Percentiles rank a stretch among this genome's conserved stretches.
Evolutionary conservation across 2,113 vertebrate species (phyloP).

Genomic region (Cettia cetti): DNA sequence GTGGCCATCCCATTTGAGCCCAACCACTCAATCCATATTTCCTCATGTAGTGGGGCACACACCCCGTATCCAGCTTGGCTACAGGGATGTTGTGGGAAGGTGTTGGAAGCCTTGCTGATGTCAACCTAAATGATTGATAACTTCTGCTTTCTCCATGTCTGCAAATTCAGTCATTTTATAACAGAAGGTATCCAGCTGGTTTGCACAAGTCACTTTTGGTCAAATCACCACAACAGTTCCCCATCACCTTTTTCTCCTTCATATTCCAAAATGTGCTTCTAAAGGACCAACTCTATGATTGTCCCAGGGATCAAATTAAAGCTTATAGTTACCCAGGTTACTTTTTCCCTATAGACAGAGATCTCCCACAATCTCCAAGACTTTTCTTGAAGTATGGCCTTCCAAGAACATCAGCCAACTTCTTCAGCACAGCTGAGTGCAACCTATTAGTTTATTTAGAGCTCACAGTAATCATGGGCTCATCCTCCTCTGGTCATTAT

Average conservation of each 20-base stretch:
- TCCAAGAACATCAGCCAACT: neutral
- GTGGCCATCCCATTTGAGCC: neutral
- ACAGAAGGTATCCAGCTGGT: neutral
- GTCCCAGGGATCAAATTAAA: neutral
- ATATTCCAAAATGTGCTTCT: neutral
- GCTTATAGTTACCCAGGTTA: rapidly evolving
- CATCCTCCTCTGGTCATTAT: neutral
- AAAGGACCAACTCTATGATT: neutral
- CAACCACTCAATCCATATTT: neutral
- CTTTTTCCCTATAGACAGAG: neutral
- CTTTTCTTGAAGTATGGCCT: neutral
- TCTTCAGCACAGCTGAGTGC: neutral
- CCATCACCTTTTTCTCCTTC: neutral
- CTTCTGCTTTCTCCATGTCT: neutral
- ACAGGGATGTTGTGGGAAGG: neutral
- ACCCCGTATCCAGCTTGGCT: neutral
- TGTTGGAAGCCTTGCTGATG: neutral
- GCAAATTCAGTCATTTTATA: neutral
- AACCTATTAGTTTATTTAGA: neutral
- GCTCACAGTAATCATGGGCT: neutral
- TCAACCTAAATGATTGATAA: rapidly evolving
- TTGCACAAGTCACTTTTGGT: neutral
- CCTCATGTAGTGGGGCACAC: rapidly evolving
- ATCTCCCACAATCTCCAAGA: rapidly evolving
- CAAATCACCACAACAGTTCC: neutral